Percentiles rank a stretch among this genome's conserved stretches.
Evolutionary conservation across 2,888 invertebrate species (phyloP).

Genomic region (Neocrepidodera transversa): DNA sequence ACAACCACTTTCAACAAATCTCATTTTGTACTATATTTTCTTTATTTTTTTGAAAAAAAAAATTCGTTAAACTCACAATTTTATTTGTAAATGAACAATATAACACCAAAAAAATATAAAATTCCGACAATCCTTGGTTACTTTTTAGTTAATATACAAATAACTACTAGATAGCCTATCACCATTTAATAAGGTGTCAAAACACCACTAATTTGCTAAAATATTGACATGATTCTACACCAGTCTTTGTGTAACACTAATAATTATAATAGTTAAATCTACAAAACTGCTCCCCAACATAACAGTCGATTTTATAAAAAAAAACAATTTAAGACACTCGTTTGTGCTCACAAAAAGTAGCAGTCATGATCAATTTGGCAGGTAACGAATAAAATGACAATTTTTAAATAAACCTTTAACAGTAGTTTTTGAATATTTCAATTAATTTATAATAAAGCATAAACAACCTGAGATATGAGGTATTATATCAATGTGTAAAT

Average conservation of each 20-base stretch:
- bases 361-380: too few relatives aligned
- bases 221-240: constrained; percentile 61
- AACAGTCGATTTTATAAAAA: background rate
- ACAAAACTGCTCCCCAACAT: constrained; percentile 33
- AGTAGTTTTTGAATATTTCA: too few relatives aligned
- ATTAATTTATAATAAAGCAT: too few relatives aligned
- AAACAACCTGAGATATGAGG: too few relatives aligned
- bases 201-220: constrained; percentile 52
- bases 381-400: too few relatives aligned
- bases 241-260: constrained; percentile 61
- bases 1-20: constrained; percentile 39
- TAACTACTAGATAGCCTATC: constrained; percentile 56
- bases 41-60: constrained; percentile 31
- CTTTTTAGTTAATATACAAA: constrained; percentile 49
- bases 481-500: too few relatives aligned
- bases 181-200: constrained; percentile 56
- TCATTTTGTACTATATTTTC: constrained; percentile 41
- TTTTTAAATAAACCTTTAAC: too few relatives aligned
- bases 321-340: too few relatives aligned
- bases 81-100: constrained; percentile 30
- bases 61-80: constrained; percentile 30
- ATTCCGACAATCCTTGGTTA: constrained; percentile 54
- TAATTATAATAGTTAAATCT: constrained; percentile 50
- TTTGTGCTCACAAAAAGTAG: too few relatives aligned
- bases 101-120: constrained; percentile 29